Evolutionary conservation across 2,797 vertebrate species (phyloP).

Genomic region (Valencia hispanica): DNA sequence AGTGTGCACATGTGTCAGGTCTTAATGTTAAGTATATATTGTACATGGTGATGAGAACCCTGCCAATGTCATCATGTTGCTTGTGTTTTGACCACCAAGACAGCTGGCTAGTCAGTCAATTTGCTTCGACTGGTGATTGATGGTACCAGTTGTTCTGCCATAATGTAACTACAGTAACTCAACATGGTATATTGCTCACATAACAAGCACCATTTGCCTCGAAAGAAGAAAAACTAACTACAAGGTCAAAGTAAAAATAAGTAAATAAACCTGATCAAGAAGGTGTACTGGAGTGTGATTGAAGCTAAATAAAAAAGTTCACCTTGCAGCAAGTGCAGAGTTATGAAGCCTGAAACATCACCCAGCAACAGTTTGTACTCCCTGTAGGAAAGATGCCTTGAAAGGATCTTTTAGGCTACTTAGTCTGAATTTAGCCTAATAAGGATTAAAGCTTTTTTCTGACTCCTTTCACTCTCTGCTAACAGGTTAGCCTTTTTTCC

Average conservation of each 20-base stretch:
- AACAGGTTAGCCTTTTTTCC: constrained; percentile 97
- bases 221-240: constrained; percentile 27
- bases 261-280: constrained; percentile 73
- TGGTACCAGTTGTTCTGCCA: constrained; percentile 52
- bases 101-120: neutral
- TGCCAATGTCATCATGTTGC: too few species aligned
- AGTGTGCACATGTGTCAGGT: too few species aligned
- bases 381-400: constrained; percentile 73
- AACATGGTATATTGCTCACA: constrained; percentile 68
- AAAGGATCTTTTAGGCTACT: constrained; percentile 90
- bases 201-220: constrained; percentile 53
- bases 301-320: constrained; percentile 78
- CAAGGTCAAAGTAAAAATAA: constrained; percentile 68
- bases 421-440: constrained; percentile 97
- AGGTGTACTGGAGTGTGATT: constrained; percentile 68
- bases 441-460: constrained; percentile 93
- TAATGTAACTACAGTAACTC: constrained; percentile 66
- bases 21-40: too few species aligned
- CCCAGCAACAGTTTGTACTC: constrained; percentile 59
- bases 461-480: constrained; percentile 88
- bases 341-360: constrained; percentile 62
- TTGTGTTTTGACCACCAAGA: too few species aligned
- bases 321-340: constrained; percentile 60
- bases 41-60: too few species aligned
- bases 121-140: constrained; percentile 42